A percentile compares a stretch with the other conserved stretches of the same genome.
phyloP scores from a whole-genome alignment of 2,888 invertebrate species.

The Cistogaster globosa region DNA sequence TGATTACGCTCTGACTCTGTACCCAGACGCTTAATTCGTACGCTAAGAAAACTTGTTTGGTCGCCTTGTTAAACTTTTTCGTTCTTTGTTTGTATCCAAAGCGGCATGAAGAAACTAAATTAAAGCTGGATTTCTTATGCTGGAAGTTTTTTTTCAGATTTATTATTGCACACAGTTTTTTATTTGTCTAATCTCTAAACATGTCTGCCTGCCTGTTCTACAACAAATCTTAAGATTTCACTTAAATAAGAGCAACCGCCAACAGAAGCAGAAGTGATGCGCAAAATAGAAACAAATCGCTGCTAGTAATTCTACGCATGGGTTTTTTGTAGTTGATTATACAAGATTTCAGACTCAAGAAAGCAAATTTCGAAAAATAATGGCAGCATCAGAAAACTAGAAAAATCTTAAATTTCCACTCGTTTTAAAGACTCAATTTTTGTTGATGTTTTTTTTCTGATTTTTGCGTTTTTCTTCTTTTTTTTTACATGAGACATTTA shows the following conservation, averaged over 20 bases:
- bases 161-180: constrained; percentile 24
- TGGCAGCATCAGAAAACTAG: no score
- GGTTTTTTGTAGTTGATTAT: not conserved
- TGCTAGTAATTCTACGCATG: not conserved
- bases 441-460: no score
- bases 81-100: not conserved
- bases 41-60: constrained; percentile 44
- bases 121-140: constrained; percentile 36
- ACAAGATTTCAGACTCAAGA: no score
- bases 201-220: constrained; percentile 53
- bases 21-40: not conserved
- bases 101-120: constrained; percentile 33
- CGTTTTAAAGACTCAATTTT: no score
- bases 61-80: not conserved
- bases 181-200: constrained; percentile 53
- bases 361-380: no score
- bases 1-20: constrained; percentile 18
- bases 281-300: constrained; percentile 43
- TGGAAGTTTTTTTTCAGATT: constrained; percentile 47
- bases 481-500: no score
- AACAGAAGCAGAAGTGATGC: constrained; percentile 52
- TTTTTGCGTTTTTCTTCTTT: no score
- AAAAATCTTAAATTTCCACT: no score
- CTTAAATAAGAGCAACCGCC: constrained; percentile 32
- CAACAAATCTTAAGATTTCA: constrained; percentile 58